Percentiles rank a stretch among this genome's conserved stretches.
Conservation (phyloP, 2,888 invertebrate species). For the Chrysolina haemoptera region DNA sequence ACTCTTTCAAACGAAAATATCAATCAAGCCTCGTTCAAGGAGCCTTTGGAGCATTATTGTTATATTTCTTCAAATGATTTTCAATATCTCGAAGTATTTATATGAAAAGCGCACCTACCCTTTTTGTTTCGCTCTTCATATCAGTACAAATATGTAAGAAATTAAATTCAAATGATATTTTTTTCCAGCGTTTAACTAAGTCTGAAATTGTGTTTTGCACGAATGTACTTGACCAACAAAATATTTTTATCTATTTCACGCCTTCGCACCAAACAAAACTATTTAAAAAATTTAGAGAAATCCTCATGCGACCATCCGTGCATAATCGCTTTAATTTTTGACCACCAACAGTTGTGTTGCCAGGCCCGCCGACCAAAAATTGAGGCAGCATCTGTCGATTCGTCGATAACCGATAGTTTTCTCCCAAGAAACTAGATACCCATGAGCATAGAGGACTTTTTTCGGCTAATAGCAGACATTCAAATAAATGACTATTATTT, state of each 20-base stretch:
- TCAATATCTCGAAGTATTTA: too few relatives aligned
- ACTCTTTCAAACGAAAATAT: too few relatives aligned
- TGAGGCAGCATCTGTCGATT: conserved; percentile 58
- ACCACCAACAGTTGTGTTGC: conserved; percentile 46
- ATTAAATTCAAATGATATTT: too few relatives aligned
- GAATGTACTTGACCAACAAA: neutral
- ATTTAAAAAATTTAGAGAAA: conserved; percentile 3
- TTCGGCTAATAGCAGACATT: conserved; percentile 53
- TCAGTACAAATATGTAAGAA: too few relatives aligned
- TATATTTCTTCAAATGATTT: too few relatives aligned
- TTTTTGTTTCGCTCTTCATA: too few relatives aligned
- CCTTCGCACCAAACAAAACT: neutral
- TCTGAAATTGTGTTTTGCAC: neutral
- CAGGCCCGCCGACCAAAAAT: conserved; percentile 47
- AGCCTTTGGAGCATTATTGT: too few relatives aligned
- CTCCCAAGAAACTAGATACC: conserved; percentile 58
- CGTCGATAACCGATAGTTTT: conserved; percentile 58
- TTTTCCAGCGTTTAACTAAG: too few relatives aligned
- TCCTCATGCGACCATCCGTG: conserved; percentile 23
- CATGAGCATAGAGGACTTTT: conserved; percentile 49
- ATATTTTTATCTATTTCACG: neutral
- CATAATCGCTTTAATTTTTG: conserved; percentile 34
- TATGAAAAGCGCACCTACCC: too few relatives aligned
- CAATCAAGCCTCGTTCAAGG: too few relatives aligned
- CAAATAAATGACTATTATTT: conserved; percentile 63